Conservation (phyloP, 2,113 vertebrate species). For the Proterorhinus semilunaris region DNA sequence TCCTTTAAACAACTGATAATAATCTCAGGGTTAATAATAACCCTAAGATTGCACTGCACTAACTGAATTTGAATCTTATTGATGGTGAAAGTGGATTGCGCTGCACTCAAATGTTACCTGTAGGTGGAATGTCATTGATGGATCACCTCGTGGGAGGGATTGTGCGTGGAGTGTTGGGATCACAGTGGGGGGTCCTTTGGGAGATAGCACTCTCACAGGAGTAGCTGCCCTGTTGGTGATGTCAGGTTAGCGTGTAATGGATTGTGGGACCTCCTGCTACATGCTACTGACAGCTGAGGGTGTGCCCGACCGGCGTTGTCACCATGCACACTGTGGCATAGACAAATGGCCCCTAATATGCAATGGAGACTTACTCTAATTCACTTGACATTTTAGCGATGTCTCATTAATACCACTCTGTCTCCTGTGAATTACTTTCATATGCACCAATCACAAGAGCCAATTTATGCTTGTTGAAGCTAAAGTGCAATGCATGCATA, state of each 20-base stretch:
- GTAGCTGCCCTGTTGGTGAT: conserved; percentile 16
- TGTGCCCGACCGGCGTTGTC: conserved; percentile 22
- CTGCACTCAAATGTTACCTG: conserved; percentile 24
- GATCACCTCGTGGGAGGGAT: conserved; percentile 29
- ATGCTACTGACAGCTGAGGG: conserved; percentile 22
- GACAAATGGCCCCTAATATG: conserved; percentile 63
- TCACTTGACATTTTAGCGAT: conserved; percentile 68
- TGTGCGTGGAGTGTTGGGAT: conserved; percentile 20
- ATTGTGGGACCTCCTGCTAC: conserved; percentile 39
- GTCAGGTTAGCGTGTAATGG: conserved; percentile 51
- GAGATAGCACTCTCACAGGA: conserved; percentile 35
- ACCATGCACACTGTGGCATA: conserved; percentile 17
- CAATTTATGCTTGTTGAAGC: conserved; percentile 18
- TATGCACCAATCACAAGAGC: conserved; percentile 19
- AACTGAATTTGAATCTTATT: background rate
- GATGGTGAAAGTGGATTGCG: background rate
- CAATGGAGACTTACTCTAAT: conserved; percentile 61
- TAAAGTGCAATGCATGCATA: background rate
- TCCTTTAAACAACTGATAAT: no score
- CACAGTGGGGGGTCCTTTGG: conserved; percentile 14
- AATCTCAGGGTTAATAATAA: no score
- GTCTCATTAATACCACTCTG: conserved; percentile 52
- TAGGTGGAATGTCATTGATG: conserved; percentile 57
- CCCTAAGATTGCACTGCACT: no score
- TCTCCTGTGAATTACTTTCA: conserved; percentile 41